These are phyloP conservation scores for Ciconia maguari DNA, from an alignment of 2,113 vertebrate species.

Conservation along the genomic window DNA sequence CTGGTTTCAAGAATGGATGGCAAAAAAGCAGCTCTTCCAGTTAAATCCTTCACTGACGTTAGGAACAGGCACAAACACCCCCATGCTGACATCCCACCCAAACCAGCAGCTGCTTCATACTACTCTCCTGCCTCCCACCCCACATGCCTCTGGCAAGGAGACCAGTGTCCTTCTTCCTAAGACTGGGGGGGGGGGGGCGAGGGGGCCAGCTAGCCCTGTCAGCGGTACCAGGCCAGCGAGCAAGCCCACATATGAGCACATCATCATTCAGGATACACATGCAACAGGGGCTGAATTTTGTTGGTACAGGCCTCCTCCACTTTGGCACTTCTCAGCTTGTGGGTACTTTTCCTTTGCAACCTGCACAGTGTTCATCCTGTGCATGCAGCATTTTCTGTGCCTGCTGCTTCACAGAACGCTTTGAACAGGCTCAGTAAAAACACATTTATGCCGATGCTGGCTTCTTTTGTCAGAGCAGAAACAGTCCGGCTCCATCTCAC, in stretches of 20 bases:
- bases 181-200: neutral
- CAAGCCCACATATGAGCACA: neutral
- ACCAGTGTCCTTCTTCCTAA: neutral
- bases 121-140: neutral
- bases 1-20: neutral
- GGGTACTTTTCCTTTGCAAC: neutral
- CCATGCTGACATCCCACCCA: neutral
- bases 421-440: constrained; percentile 32
- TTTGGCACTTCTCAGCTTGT: neutral
- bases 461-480: constrained; percentile 39
- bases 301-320: neutral
- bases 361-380: accelerated
- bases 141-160: neutral
- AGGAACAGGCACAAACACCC: neutral
- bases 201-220: neutral
- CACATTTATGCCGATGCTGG: neutral
- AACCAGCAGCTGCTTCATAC: neutral
- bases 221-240: neutral
- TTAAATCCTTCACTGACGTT: neutral
- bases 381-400: neutral
- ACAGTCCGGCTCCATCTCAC: neutral
- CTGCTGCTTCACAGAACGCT: neutral
- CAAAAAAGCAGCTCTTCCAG: neutral
- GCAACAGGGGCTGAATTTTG: neutral
- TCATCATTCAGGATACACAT: neutral